These are phyloP conservation scores for Synanthedon tipuliformis DNA, from an alignment of 2,888 invertebrate genomes.

Conservation along the genomic window DNA sequence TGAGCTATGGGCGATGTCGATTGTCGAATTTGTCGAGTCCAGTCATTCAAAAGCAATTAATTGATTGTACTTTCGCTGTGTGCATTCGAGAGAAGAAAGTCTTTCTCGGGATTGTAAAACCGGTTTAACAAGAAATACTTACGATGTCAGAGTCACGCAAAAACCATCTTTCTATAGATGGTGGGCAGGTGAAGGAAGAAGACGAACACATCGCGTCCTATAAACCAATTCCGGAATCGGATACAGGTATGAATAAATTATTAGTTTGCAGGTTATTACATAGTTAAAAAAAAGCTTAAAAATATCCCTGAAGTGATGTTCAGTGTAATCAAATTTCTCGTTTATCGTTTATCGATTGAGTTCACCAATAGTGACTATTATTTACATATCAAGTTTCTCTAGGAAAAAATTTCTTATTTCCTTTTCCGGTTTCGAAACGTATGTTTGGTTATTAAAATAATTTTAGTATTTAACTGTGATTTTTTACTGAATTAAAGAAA, in stretches of 20 bases:
- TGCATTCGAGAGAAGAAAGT: slow-evolving; percentile 17
- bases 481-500: too few relatives aligned
- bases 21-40: too few relatives aligned
- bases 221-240: slow-evolving; percentile 70
- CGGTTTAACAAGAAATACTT: slow-evolving; percentile 20
- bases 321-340: background rate
- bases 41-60: background rate
- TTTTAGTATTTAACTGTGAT: too few relatives aligned
- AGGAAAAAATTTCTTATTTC: too few relatives aligned
- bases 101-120: slow-evolving; percentile 22
- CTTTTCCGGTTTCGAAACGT: too few relatives aligned
- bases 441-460: too few relatives aligned
- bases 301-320: background rate
- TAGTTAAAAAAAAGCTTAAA: background rate
- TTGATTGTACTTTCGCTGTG: background rate
- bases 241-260: slow-evolving; percentile 50
- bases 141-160: slow-evolving; percentile 57
- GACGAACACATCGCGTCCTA: slow-evolving; percentile 64
- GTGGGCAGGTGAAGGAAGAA: slow-evolving; percentile 60
- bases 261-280: slow-evolving; percentile 1
- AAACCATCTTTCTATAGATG: slow-evolving; percentile 56
- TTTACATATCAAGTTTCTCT: too few relatives aligned
- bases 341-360: background rate
- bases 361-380: too few relatives aligned
- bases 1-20: background rate